These are phyloP conservation scores for Paramormyrops hopkinsi DNA, from an alignment of 2,797 vertebrate genomes.

Conservation along the genomic window DNA sequence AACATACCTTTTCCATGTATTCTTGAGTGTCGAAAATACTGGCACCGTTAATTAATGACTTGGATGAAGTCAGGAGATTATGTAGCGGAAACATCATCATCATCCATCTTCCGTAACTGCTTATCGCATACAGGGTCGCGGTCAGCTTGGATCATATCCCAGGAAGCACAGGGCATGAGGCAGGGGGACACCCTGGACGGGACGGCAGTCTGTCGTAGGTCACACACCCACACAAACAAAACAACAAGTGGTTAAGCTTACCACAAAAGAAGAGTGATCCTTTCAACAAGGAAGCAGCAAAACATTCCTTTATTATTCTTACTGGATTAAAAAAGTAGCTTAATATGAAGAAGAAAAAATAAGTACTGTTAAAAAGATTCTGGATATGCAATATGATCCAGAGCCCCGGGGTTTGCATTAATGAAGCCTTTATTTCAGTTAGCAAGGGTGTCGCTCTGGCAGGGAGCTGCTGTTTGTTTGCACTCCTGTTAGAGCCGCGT, in stretches of 20 bases:
- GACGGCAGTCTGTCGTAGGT: not conserved
- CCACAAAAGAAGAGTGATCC: not conserved
- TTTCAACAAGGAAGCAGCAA: not conserved
- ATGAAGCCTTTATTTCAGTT: not conserved
- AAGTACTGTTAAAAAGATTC: not conserved
- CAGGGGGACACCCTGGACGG: not conserved
- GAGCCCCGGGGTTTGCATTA: not conserved
- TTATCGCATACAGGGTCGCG: not conserved
- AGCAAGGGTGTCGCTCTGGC: not conserved
- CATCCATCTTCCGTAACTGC: not conserved
- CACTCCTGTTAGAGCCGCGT: not conserved
- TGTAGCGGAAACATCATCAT: not conserved
- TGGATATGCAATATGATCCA: not conserved
- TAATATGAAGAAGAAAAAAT: not conserved
- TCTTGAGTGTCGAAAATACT: not conserved
- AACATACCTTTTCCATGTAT: not conserved
- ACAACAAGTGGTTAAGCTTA: not conserved
- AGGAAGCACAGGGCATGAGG: not conserved
- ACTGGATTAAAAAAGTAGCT: not conserved
- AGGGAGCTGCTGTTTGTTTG: conserved; percentile 3
- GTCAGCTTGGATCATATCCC: not conserved
- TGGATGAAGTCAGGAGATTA: not conserved
- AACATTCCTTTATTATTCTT: not conserved
- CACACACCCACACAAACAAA: not conserved
- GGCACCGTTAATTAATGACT: not conserved